phyloP scores from a whole-genome alignment of 37 sponge, comb jelly and placozoan species.

The Amphimedon queenslandica region DNA sequence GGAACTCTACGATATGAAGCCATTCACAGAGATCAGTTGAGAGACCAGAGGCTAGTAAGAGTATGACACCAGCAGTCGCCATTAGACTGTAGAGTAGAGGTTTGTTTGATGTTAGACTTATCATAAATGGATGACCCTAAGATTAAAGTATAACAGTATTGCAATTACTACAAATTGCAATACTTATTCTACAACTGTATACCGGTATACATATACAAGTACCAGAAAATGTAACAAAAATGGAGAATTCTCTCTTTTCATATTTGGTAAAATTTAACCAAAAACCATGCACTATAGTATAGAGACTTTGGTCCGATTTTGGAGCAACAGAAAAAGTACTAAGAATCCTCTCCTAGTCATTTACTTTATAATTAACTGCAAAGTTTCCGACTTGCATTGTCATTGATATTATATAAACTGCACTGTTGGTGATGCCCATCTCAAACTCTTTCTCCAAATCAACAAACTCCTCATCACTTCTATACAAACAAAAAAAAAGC shows the following conservation, averaged over 20 bases:
- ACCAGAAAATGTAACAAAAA: too few species aligned
- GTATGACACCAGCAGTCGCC: slow-evolving; percentile 38
- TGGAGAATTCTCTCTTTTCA: too few species aligned
- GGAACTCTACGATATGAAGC: slow-evolving; percentile 67
- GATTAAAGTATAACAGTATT: background rate
- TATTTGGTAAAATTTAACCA: too few species aligned
- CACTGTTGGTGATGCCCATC: slow-evolving; percentile 81
- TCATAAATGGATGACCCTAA: slow-evolving; percentile 96
- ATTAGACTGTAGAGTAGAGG: slow-evolving; percentile 69
- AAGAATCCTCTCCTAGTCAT: too few species aligned
- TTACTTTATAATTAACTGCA: slow-evolving; percentile 91
- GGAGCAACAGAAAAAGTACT: background rate
- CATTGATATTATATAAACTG: slow-evolving; percentile 92
- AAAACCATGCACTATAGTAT: too few species aligned
- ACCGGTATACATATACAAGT: too few species aligned
- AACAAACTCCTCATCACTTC: slow-evolving; percentile 56
- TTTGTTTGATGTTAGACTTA: slow-evolving; percentile 80
- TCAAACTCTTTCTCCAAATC: slow-evolving; percentile 97
- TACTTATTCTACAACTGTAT: background rate
- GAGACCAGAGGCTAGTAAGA: slow-evolving; percentile 68
- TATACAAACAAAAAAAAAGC: background rate
- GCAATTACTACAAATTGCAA: slow-evolving; percentile 5
- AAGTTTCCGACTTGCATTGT: slow-evolving; percentile 94
- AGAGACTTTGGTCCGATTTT: too few species aligned
- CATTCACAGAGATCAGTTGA: slow-evolving; percentile 65